Conservation (phyloP, 2,888 invertebrate species). For the Melinaea marsaeus region DNA sequence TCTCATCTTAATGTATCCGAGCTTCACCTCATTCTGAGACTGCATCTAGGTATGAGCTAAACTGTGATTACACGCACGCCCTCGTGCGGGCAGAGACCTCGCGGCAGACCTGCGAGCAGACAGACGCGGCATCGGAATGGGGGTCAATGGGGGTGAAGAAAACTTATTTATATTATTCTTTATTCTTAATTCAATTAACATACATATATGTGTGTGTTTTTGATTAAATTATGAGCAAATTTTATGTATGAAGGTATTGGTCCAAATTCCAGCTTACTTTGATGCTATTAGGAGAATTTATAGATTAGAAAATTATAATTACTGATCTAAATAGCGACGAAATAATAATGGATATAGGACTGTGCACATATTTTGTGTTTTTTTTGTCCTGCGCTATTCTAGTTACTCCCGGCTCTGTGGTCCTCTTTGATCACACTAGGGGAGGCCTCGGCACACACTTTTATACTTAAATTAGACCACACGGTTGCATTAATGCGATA, state of each 20-base stretch:
- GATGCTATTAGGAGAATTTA: no score
- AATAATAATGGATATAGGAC: background rate
- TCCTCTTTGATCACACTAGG: conserved; percentile 47
- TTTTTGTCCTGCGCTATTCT: conserved; percentile 14
- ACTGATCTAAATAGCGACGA: no score
- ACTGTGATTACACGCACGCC: conserved; percentile 58
- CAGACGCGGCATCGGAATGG: conserved; percentile 29
- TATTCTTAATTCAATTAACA: no score
- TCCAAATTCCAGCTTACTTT: no score
- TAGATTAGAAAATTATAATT: no score
- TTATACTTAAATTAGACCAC: conserved; percentile 63
- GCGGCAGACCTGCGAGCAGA: conserved; percentile 25
- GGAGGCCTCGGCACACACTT: conserved; percentile 50
- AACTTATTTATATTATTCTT: no score
- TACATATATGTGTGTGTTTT: no score
- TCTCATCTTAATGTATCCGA: conserved; percentile 10
- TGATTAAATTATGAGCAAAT: no score
- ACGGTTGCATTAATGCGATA: conserved; percentile 51
- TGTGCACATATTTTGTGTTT: background rate
- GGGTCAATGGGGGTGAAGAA: background rate
- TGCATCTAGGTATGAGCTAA: conserved; percentile 50
- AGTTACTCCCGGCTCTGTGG: conserved; percentile 17
- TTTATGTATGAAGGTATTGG: no score
- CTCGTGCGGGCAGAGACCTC: conserved; percentile 46
- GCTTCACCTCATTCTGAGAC: conserved; percentile 28